Evolutionary conservation across 1,140 invertebrate genomes (phyloP), one percentile per base, ranked within the genome.

Genomic region (Antheraea pernyi): DNA sequence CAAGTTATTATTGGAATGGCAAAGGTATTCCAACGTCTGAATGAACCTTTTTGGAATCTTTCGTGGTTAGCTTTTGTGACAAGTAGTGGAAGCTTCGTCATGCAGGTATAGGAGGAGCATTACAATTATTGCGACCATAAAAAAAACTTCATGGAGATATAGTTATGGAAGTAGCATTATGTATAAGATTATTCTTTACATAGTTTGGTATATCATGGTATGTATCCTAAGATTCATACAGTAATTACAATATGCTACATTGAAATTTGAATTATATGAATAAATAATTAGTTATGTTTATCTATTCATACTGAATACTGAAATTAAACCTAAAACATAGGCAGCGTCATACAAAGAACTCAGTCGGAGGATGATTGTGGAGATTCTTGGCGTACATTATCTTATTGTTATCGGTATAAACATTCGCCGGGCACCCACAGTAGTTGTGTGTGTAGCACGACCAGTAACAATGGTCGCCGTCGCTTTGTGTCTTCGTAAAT

Each of bases 321-420:
- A 16, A 53, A 11, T n/a, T 53, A 53, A 30, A n/a, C 16, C 46
- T 53, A 53, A n/a, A 53, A 53, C 13, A 6, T 13, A 53, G 11
- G 46, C 46, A 65, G 68, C 46, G 76, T 90, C 84, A 92, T 72
- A 91, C 89, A 79, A 91, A 91, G 66, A 89, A 91, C 59, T 91
- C 89, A 0, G 87, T 89, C 2, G 90, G 90, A 0, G 82, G 82
- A 74, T 92, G 89, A 63, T 89, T 91, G 58, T 91, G 89, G 2
- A 70, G 53, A 39, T 91, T 91, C 64, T 80, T 86, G 2, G 86
- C 84, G 42, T 77, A 83, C 5, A 91, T 65, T 13, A 91, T 19
- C 67, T 78, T 83, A 22, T 85, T 74, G 3, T 67, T 39, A 16
- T 89, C 79, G 0, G 90, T 92, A 67, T 83, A 89, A 5, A 83